Percentiles rank a stretch among this genome's conserved stretches.
phyloP scores from a whole-genome alignment of 1,140 invertebrate species.

The Oryctes rhinoceros region DNA sequence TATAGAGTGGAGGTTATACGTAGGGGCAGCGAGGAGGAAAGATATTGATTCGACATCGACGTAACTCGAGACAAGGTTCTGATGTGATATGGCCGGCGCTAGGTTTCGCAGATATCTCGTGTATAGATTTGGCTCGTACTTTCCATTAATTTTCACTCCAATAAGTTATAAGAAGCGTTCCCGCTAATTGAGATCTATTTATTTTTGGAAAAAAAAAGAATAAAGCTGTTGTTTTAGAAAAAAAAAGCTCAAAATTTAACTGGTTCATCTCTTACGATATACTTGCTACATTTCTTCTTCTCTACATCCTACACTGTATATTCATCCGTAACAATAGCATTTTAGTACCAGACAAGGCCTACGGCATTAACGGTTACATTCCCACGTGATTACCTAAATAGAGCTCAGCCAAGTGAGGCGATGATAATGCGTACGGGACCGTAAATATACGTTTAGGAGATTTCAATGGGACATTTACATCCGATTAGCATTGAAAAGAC shows the following conservation, averaged over 20 bases:
- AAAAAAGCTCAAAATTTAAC: no score
- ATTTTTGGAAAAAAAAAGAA: no score
- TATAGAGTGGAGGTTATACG: background rate
- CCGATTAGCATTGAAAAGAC: slow-evolving; percentile 31
- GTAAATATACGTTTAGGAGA: slow-evolving; percentile 35
- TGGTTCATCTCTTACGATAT: no score
- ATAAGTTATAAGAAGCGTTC: no score
- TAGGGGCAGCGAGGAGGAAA: background rate
- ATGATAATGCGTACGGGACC: slow-evolving; percentile 1
- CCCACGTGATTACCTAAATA: slow-evolving; percentile 23
- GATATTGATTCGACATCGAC: slow-evolving; percentile 21
- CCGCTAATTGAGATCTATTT: no score
- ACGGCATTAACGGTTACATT: slow-evolving; percentile 6
- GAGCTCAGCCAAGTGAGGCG: background rate
- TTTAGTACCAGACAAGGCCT: background rate
- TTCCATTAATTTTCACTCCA: background rate
- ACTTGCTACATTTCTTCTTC: no score
- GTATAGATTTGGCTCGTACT: background rate
- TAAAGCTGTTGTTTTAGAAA: no score
- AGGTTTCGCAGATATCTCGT: background rate
- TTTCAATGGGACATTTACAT: slow-evolving; percentile 36
- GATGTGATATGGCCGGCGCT: slow-evolving; percentile 2
- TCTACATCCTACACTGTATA: no score
- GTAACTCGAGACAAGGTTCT: background rate
- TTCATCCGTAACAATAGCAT: background rate